These are phyloP conservation scores for Phymastichus coffea DNA, from an alignment of 1,140 invertebrate species.

Conservation along the genomic window DNA sequence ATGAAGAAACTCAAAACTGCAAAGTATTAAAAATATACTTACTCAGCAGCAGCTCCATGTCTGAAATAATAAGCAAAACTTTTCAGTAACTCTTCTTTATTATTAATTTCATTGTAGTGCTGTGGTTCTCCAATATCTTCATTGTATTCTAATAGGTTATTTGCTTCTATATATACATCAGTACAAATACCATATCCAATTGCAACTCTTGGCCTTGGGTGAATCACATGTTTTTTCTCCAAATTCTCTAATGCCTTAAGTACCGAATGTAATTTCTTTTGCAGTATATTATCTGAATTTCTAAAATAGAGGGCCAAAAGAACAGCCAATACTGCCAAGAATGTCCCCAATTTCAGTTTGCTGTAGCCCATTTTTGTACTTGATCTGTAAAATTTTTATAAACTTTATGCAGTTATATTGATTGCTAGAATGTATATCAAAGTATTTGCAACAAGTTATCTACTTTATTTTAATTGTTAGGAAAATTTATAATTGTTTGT, in stretches of 20 bases:
- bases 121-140: conserved; percentile 60
- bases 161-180: conserved; percentile 76
- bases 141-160: conserved; percentile 64
- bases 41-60: conserved; percentile 86
- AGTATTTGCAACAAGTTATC: no score
- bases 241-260: conserved; percentile 52
- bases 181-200: conserved; percentile 83
- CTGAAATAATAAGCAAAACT: conserved; percentile 83
- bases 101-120: conserved; percentile 69
- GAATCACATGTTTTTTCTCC: conserved; percentile 49
- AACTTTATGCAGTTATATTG: no score
- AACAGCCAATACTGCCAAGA: conserved; percentile 46
- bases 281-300: conserved; percentile 45
- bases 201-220: conserved; percentile 65
- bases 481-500: no score
- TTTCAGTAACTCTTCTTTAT: conserved; percentile 68
- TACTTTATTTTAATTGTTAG: no score
- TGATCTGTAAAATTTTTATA: not conserved
- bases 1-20: no score
- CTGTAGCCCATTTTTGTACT: conserved; percentile 39
- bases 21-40: conserved; percentile 49
- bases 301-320: conserved; percentile 49
- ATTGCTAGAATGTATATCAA: no score
- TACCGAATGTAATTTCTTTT: conserved; percentile 47
- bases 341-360: conserved; percentile 47